These are phyloP conservation scores for Lagria hirta DNA, from an alignment of 2,888 invertebrate species.

Conservation along the genomic window DNA sequence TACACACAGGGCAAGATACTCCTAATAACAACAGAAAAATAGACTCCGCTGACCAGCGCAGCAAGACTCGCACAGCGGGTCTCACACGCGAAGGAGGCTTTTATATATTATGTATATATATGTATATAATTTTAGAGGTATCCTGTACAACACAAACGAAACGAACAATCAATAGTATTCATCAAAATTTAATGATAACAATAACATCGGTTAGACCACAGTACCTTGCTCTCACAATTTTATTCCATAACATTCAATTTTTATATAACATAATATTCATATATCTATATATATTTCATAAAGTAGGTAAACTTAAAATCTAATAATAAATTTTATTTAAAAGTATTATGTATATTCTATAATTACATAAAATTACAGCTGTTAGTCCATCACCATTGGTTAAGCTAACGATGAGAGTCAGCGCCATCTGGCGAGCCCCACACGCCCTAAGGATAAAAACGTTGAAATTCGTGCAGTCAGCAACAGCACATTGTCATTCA, in stretches of 20 bases:
- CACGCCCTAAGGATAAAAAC: constrained; percentile 25
- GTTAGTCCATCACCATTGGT: constrained; percentile 55
- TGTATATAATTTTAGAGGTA: too few relatives aligned
- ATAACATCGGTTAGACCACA: constrained; percentile 49
- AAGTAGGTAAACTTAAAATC: constrained; percentile 48
- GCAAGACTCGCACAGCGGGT: constrained; percentile 42
- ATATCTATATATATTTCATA: constrained; percentile 41
- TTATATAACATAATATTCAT: constrained; percentile 42
- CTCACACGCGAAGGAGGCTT: constrained; percentile 43
- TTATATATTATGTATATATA: too few relatives aligned
- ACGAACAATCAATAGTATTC: constrained; percentile 42
- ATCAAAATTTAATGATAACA: constrained; percentile 43
- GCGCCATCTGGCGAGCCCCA: constrained; percentile 11
- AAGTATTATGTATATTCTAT: constrained; percentile 40
- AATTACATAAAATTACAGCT: constrained; percentile 52
- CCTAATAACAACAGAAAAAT: constrained; percentile 35
- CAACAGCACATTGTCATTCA: constrained; percentile 12
- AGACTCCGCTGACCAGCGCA: constrained; percentile 39
- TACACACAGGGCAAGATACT: constrained; percentile 47
- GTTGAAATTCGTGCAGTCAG: constrained; percentile 23
- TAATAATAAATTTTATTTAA: constrained; percentile 41
- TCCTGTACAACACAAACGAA: constrained; percentile 48
- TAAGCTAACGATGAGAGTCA: constrained; percentile 44
- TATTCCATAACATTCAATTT: too few relatives aligned
- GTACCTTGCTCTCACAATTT: constrained; percentile 50